Conservation (phyloP, 2,113 vertebrate species). For the Corythornis madagascariensis region DNA sequence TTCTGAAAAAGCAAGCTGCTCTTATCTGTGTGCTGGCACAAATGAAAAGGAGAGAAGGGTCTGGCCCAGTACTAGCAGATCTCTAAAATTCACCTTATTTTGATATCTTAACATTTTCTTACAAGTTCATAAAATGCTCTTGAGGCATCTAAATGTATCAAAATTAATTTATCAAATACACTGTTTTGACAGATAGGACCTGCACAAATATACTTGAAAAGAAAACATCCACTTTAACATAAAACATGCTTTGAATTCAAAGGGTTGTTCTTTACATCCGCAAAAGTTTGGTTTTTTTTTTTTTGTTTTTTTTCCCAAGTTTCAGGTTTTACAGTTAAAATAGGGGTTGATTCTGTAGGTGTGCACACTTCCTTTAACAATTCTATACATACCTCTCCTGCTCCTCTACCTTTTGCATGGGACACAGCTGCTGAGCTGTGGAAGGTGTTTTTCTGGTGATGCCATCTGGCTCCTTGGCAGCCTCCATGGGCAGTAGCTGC, state of each 20-base stretch:
- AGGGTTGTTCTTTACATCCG: background rate
- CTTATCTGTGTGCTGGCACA: background rate
- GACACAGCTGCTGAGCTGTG: conserved; percentile 46
- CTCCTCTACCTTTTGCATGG: conserved; percentile 24
- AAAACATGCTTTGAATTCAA: background rate
- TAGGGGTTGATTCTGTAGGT: background rate
- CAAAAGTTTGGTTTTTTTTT: conserved; percentile 3
- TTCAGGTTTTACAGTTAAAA: background rate
- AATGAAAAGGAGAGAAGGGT: background rate
- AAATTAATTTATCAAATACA: background rate
- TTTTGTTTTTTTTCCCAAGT: conserved; percentile 4
- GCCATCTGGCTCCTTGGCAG: conserved; percentile 77
- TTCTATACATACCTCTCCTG: background rate
- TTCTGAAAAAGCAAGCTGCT: conserved; percentile 3
- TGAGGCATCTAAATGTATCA: background rate
- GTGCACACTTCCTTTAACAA: background rate
- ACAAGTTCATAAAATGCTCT: background rate
- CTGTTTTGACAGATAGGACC: background rate
- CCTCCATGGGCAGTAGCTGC: conserved; percentile 34
- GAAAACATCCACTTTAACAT: background rate
- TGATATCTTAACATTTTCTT: conserved; percentile 10
- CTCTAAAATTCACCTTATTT: background rate
- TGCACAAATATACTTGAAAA: background rate
- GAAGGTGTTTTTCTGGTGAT: conserved; percentile 72
- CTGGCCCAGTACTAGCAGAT: background rate